phyloP scores from a whole-genome alignment of 2,888 invertebrate genomes.

The Aquatica leii region DNA sequence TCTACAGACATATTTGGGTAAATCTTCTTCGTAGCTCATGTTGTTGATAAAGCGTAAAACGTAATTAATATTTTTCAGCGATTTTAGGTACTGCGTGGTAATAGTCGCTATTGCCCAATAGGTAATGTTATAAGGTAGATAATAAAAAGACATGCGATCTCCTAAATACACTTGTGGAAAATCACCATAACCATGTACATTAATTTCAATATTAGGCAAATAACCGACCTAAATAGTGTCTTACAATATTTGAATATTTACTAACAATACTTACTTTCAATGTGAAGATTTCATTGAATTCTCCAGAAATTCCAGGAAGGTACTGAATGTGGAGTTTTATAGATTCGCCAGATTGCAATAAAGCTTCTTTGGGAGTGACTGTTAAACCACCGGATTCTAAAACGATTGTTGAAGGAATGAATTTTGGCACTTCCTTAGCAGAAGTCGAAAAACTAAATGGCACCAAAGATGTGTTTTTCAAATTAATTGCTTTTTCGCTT shows the following conservation, averaged over 20 bases:
- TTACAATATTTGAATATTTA: neutral
- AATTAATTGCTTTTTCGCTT: slow-evolving; percentile 48
- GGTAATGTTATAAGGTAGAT: slow-evolving; percentile 55
- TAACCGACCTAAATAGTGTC: slow-evolving; percentile 64
- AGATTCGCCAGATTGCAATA: slow-evolving; percentile 59
- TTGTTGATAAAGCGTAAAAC: slow-evolving; percentile 22
- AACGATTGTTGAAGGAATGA: slow-evolving; percentile 54
- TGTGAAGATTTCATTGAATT: slow-evolving; percentile 61
- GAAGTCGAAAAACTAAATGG: slow-evolving; percentile 62
- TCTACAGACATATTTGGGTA: slow-evolving; percentile 32
- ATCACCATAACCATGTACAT: slow-evolving; percentile 66
- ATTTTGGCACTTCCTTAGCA: slow-evolving; percentile 59
- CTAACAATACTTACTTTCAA: slow-evolving; percentile 50
- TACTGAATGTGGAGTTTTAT: slow-evolving; percentile 61
- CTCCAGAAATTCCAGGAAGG: slow-evolving; percentile 66
- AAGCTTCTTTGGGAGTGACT: slow-evolving; percentile 60
- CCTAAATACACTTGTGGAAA: slow-evolving; percentile 67
- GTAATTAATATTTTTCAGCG: slow-evolving; percentile 46
- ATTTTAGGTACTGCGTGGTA: slow-evolving; percentile 60
- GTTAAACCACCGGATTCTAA: slow-evolving; percentile 62
- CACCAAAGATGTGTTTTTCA: slow-evolving; percentile 64
- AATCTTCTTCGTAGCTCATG: slow-evolving; percentile 27
- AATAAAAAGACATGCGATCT: slow-evolving; percentile 55
- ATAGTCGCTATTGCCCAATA: slow-evolving; percentile 63
- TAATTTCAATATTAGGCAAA: slow-evolving; percentile 64